Conservation (phyloP, 2,113 vertebrate species). For the Vidua chalybeata region DNA sequence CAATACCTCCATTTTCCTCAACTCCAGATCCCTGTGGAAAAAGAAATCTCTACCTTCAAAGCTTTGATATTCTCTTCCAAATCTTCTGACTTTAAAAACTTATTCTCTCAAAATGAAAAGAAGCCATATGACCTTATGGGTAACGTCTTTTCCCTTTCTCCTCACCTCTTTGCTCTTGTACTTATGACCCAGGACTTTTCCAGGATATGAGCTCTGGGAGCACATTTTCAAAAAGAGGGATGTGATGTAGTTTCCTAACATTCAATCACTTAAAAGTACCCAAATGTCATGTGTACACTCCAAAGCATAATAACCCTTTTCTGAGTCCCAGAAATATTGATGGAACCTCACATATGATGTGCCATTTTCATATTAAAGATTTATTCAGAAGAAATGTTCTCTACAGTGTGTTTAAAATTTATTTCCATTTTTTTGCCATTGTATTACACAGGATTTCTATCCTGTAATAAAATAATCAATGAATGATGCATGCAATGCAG, state of each 20-base stretch:
- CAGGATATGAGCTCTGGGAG: background rate
- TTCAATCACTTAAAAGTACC: background rate
- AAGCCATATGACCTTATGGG: background rate
- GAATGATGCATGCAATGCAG: background rate
- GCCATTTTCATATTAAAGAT: background rate
- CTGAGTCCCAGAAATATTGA: background rate
- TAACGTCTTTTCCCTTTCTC: background rate
- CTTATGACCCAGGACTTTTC: background rate
- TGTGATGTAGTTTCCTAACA: background rate
- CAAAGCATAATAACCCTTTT: background rate
- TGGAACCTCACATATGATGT: background rate
- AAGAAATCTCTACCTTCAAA: background rate
- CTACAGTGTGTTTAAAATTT: background rate
- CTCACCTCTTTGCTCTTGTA: background rate
- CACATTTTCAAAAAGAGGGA: background rate
- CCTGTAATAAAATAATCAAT: background rate
- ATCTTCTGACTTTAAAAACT: background rate
- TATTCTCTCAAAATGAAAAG: background rate
- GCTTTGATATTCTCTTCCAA: constrained; percentile 1
- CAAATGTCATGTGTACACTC: background rate
- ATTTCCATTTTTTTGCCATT: background rate
- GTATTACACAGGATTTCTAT: background rate
- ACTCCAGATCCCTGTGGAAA: background rate
- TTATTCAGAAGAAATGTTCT: background rate
- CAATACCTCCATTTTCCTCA: background rate